These are phyloP conservation scores for Caenorhabditis latens DNA, from an alignment of 1,140 invertebrate genomes.

Conservation along the genomic window DNA sequence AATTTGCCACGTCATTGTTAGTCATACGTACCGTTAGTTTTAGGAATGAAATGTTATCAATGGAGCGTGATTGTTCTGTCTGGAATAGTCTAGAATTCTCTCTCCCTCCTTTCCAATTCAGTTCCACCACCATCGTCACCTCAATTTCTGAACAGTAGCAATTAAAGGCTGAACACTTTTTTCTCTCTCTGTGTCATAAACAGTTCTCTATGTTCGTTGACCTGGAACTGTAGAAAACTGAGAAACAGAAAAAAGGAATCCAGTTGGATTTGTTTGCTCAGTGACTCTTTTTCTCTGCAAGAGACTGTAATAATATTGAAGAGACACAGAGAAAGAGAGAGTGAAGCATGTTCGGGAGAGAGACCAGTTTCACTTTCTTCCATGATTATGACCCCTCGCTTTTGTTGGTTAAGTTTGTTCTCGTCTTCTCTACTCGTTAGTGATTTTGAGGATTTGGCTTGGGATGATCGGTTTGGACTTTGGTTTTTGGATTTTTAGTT, in stretches of 20 bases:
- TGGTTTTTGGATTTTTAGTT: no score
- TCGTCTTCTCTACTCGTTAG: background rate
- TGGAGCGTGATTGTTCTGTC: no score
- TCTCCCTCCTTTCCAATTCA: background rate
- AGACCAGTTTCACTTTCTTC: conserved; percentile 1
- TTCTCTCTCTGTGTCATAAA: background rate
- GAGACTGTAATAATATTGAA: background rate
- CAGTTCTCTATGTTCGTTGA: background rate
- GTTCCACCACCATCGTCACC: background rate
- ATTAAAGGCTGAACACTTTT: conserved; percentile 4
- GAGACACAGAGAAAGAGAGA: conserved; percentile 14
- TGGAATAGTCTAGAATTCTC: no score
- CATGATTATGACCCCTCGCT: conserved; percentile 31
- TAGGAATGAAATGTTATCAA: no score
- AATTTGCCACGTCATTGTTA: background rate
- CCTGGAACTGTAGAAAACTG: no score
- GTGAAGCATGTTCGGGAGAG: conserved; percentile 17
- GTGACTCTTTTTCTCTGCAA: conserved; percentile 3
- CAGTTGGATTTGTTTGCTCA: conserved; percentile 44
- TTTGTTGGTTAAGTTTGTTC: background rate
- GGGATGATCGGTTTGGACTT: no score
- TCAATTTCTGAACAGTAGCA: background rate
- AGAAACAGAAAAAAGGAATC: background rate
- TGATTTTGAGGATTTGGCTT: no score
- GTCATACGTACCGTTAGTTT: no score